Conservation (phyloP, 35 echinoderm and acorn worm genomes). For the Ophiothrix spiculata region DNA sequence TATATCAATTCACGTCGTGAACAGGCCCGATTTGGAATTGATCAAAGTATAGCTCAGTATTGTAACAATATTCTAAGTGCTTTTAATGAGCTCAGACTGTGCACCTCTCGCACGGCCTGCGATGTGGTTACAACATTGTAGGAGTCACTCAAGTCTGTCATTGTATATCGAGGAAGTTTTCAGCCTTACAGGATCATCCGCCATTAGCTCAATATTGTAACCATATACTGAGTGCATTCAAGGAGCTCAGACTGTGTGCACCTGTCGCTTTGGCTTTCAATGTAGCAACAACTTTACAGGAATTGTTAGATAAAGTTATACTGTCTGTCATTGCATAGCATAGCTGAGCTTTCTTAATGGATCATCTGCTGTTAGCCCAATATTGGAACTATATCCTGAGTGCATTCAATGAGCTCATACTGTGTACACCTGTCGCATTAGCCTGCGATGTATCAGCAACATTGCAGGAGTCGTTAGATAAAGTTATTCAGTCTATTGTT, state of each 20-base stretch:
- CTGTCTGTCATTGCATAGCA: no score
- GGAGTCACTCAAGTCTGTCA: conserved; percentile 42
- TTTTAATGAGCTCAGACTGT: conserved; percentile 83
- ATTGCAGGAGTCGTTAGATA: conserved; percentile 45
- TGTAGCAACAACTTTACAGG: not conserved
- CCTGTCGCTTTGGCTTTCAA: not conserved
- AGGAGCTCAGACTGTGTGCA: not conserved
- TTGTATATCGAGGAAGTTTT: no score
- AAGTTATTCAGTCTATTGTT: conserved; percentile 57
- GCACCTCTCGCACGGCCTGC: conserved; percentile 76
- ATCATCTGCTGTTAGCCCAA: conserved; percentile 72
- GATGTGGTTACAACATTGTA: conserved; percentile 66
- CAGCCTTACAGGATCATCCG: conserved; percentile 85
- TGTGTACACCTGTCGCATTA: conserved; percentile 86
- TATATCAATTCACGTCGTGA: no score
- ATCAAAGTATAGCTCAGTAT: conserved; percentile 68
- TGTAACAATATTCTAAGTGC: conserved; percentile 74
- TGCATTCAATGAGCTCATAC: conserved; percentile 85
- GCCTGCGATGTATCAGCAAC: conserved; percentile 61
- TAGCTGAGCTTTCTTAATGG: no score
- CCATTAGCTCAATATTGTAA: conserved; percentile 89
- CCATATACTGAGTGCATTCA: not conserved
- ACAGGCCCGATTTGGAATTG: no score
- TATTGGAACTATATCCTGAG: conserved; percentile 80
- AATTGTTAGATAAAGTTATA: no score